phyloP scores from a whole-genome alignment of 2,888 invertebrate species.

The Rhagonycha lutea region DNA sequence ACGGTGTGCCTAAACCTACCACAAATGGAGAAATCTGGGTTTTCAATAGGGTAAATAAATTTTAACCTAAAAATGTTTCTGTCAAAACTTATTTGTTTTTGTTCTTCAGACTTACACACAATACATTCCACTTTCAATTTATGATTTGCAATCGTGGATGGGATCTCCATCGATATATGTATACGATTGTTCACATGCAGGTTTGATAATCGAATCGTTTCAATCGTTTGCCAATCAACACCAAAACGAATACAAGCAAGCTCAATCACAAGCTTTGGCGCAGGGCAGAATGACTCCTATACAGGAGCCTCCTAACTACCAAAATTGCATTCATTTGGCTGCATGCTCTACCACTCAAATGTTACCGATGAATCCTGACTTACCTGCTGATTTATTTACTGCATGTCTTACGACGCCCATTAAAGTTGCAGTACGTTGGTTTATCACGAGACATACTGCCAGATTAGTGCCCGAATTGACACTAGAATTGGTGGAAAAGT shows the following conservation, averaged over 20 bases:
- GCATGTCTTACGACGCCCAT: conserved; percentile 98
- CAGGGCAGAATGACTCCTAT: conserved; percentile 20
- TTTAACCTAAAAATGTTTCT: neutral
- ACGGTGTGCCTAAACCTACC: conserved; percentile 98
- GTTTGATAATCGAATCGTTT: conserved; percentile 91
- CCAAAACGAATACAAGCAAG: conserved; percentile 69
- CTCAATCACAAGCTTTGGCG: conserved; percentile 7
- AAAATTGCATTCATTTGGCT: conserved; percentile 94
- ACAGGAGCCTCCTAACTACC: conserved; percentile 65
- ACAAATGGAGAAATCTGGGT: conserved; percentile 99
- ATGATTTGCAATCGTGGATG: conserved; percentile 99
- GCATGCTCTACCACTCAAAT: conserved; percentile 93
- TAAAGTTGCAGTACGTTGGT: conserved; percentile 94
- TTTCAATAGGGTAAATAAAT: conserved; percentile 81
- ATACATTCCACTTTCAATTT: conserved; percentile 97
- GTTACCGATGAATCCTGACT: conserved; percentile 94
- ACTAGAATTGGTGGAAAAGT: conserved; percentile 90
- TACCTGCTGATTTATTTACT: conserved; percentile 97
- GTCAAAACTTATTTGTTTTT: neutral
- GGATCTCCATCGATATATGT: conserved; percentile 98
- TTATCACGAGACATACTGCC: conserved; percentile 82
- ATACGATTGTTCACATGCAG: conserved; percentile 98
- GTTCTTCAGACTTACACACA: conserved; percentile 88
- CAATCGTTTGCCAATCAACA: conserved; percentile 90
- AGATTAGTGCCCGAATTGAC: conserved; percentile 82